phyloP scores from a whole-genome alignment of 2,888 invertebrate genomes.

The Coelogynopora nodosa region DNA sequence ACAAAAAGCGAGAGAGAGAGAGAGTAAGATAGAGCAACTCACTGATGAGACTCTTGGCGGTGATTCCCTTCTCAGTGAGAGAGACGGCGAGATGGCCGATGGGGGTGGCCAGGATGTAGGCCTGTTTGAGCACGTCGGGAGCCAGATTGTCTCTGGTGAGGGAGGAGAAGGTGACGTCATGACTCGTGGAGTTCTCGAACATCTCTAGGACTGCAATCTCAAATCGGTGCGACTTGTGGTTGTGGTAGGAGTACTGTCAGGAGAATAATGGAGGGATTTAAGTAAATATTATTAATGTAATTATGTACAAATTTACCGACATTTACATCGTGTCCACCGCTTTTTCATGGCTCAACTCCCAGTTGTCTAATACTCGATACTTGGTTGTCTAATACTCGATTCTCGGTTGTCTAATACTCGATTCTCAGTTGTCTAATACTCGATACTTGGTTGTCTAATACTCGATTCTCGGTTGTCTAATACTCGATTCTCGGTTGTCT shows the following conservation, averaged over 20 bases:
- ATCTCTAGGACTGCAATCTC: slow-evolving; percentile 89
- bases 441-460: too few relatives aligned
- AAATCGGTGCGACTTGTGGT: slow-evolving; percentile 82
- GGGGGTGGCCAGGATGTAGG: slow-evolving; percentile 78
- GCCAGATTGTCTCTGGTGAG: slow-evolving; percentile 60
- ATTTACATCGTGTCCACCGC: too few relatives aligned
- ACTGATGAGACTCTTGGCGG: slow-evolving; percentile 78
- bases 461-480: too few relatives aligned
- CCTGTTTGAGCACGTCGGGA: slow-evolving; percentile 73
- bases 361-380: too few relatives aligned
- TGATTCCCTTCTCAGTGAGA: slow-evolving; percentile 84
- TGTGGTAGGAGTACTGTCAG: slow-evolving; percentile 77
- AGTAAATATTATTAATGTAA: too few relatives aligned
- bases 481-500: too few relatives aligned
- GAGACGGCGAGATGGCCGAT: slow-evolving; percentile 79
- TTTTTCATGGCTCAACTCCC: too few relatives aligned
- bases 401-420: too few relatives aligned
- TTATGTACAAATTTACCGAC: too few relatives aligned
- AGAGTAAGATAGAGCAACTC: slow-evolving; percentile 56
- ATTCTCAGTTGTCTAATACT: too few relatives aligned
- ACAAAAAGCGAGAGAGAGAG: too few relatives aligned
- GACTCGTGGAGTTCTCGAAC: slow-evolving; percentile 73
- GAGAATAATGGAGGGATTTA: slow-evolving; percentile 38
- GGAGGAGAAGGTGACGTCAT: slow-evolving; percentile 71
- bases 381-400: too few relatives aligned